Evolutionary conservation across 2,888 invertebrate species (phyloP).

Genomic region (Nomada ruficornis): DNA sequence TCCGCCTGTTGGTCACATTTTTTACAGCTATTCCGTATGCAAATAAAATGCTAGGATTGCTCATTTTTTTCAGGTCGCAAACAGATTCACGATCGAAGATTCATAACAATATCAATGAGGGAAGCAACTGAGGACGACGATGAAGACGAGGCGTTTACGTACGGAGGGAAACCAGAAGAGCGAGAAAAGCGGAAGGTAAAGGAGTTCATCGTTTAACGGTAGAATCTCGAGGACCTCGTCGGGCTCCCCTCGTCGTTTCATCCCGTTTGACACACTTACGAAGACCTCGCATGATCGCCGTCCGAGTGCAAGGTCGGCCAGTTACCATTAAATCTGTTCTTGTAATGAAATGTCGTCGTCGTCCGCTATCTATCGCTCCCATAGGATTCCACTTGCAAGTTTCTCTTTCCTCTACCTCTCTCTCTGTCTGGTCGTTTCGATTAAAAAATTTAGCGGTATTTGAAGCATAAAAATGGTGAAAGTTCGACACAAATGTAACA

Average conservation of each 20-base stretch:
- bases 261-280: constrained; percentile 75
- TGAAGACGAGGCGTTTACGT: constrained; percentile 32
- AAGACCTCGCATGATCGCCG: constrained; percentile 70
- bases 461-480: constrained; percentile 27
- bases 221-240: constrained; percentile 71
- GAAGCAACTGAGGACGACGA: not conserved
- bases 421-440: not conserved
- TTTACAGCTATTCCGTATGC: not conserved
- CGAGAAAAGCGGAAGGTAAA: constrained; percentile 71
- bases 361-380: constrained; percentile 20
- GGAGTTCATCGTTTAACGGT: constrained; percentile 75
- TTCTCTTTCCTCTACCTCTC: not conserved
- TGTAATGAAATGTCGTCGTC: constrained; percentile 35
- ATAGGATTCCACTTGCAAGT: constrained; percentile 24
- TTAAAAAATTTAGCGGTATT: constrained; percentile 7
- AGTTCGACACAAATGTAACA: not conserved
- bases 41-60: not conserved
- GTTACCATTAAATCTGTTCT: constrained; percentile 68
- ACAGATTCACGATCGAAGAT: too few relatives aligned
- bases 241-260: constrained; percentile 67
- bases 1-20: not conserved
- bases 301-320: constrained; percentile 72
- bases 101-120: not conserved
- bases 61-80: too few relatives aligned
- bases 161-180: constrained; percentile 51